Evolutionary conservation across 2,113 vertebrate species (phyloP).

Genomic region (Phylloscopus trochilus): DNA sequence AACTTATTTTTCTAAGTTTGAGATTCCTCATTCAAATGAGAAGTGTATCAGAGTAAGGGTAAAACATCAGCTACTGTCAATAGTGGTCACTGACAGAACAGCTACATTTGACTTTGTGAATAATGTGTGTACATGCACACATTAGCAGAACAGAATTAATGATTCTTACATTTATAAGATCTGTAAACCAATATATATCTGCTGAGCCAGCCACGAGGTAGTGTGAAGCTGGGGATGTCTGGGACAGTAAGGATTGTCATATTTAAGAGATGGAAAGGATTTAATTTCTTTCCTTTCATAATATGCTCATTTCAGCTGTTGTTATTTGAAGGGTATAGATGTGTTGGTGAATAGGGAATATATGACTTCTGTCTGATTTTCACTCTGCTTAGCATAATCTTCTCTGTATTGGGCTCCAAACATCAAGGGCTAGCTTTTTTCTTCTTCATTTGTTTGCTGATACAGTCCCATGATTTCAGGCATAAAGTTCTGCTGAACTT

Average conservation of each 20-base stretch:
- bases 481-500: not conserved
- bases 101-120: not conserved
- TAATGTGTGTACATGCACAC: not conserved
- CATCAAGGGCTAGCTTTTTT: not conserved
- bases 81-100: not conserved
- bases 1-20: not conserved
- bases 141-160: not conserved
- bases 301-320: not conserved
- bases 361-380: not conserved
- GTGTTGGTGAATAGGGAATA: not conserved
- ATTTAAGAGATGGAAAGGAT: not conserved
- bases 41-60: not conserved
- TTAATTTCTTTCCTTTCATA: not conserved
- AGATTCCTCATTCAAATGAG: not conserved
- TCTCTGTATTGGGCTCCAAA: not conserved
- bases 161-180: not conserved
- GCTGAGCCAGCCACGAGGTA: not conserved
- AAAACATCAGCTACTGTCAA: not conserved
- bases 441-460: not conserved
- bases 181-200: not conserved
- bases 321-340: not conserved
- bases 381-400: not conserved
- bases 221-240: not conserved
- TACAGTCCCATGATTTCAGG: not conserved
- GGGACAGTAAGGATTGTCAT: not conserved